Percentiles rank a stretch among this genome's conserved stretches.
These are phyloP conservation scores for Echinarachnius parma DNA, from an alignment of 53 echinoderm and acorn worm genomes.

Conservation along the genomic window DNA sequence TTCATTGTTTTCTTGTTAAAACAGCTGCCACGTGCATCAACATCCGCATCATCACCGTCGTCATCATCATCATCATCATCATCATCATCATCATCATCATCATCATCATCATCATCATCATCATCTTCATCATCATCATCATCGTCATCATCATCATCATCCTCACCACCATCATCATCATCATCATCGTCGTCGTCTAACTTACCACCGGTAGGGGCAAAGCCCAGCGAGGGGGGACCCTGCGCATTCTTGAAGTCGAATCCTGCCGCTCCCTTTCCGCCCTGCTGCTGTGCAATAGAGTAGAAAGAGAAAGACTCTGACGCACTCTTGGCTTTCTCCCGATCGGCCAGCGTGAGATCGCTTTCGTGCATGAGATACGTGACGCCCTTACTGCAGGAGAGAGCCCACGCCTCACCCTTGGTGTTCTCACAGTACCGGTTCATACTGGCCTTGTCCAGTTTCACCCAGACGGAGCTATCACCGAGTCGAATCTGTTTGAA, in stretches of 20 bases:
- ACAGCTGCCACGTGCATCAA: no score
- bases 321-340: constrained; percentile 49
- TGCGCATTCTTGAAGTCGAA: constrained; percentile 95
- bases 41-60: no score
- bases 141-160: no score
- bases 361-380: constrained; percentile 68
- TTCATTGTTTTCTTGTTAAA: no score
- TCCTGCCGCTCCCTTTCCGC: constrained; percentile 44
- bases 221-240: constrained; percentile 76
- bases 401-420: constrained; percentile 92
- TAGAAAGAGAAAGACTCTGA: constrained; percentile 49
- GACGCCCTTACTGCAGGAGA: constrained; percentile 65
- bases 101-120: constrained; percentile 1
- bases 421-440: constrained; percentile 93
- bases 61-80: constrained; percentile 8
- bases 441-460: constrained; percentile 88
- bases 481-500: constrained; percentile 21
- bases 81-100: constrained; percentile 1
- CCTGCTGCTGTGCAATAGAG: constrained; percentile 27
- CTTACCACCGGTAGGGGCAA: constrained; percentile 58
- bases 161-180: no score
- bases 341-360: constrained; percentile 52
- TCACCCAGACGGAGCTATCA: constrained; percentile 86
- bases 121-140: background rate
- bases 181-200: no score